phyloP scores from a whole-genome alignment of 2,888 invertebrate species.

The Lasioglossum morio region DNA sequence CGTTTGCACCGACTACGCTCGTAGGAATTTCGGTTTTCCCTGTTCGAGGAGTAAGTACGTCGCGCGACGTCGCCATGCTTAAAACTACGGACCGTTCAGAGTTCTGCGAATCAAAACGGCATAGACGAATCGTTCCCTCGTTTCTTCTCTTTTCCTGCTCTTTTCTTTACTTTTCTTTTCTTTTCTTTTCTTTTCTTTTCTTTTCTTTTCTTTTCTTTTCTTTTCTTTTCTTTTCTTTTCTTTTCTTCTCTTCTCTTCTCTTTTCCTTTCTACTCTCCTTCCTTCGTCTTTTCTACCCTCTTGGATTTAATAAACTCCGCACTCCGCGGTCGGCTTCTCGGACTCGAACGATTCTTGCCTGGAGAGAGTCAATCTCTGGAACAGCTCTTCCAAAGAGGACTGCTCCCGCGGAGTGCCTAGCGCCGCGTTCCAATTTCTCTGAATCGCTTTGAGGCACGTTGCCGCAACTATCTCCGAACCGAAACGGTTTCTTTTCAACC shows the following conservation, averaged over 20 bases:
- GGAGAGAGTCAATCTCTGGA: slow-evolving; percentile 36
- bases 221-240: too few species aligned
- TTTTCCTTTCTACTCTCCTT: too few species aligned
- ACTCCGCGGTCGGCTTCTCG: slow-evolving; percentile 44
- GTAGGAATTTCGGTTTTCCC: neutral
- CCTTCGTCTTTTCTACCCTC: slow-evolving; percentile 4
- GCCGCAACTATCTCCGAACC: slow-evolving; percentile 36
- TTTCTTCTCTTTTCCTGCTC: too few species aligned
- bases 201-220: too few species aligned
- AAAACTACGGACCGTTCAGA: too few species aligned
- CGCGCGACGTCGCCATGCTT: neutral
- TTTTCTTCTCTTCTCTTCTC: too few species aligned
- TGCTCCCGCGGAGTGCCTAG: neutral
- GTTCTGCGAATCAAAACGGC: neutral
- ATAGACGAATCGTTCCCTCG: neutral
- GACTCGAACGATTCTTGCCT: slow-evolving; percentile 27
- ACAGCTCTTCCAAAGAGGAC: slow-evolving; percentile 52
- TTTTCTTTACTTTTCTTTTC: too few species aligned
- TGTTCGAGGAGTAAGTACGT: neutral
- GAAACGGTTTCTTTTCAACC: slow-evolving; percentile 4
- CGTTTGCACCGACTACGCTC: neutral
- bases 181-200: too few species aligned
- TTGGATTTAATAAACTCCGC: slow-evolving; percentile 57
- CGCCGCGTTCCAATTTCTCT: slow-evolving; percentile 73
- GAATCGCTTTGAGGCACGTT: slow-evolving; percentile 69